Evolutionary conservation across 92 coral and sea anemone species (phyloP), one percentile per base, ranked within the genome.

Genomic region (Epizoanthus ramosus): DNA sequence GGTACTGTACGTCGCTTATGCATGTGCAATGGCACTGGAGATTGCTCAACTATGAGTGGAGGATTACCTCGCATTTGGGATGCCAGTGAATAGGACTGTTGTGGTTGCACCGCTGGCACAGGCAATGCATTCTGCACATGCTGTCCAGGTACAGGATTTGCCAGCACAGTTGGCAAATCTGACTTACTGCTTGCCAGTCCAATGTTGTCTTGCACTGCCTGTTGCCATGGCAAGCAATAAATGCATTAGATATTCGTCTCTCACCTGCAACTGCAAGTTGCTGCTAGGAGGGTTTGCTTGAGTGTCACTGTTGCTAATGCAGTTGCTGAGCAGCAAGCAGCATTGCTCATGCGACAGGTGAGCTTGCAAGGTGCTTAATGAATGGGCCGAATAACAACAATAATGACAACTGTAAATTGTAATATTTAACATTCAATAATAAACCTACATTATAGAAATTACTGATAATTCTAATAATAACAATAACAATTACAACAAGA

Each of bases 151-250:
- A 47, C 31, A 71, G 57, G 75, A 43, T 54, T 70, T 70, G 75
- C 21, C 3, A 17, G 57, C 31, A 71, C 56, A 39, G 57, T 71
- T 39, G 75, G 74, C 10, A 9, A 41, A 8, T 41, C 35, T 71
- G 75, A 56, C 28, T 71, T 37, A 37, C 75, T 21, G 75, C 28
- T 41, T 37, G 9, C 14, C 54, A 71, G 35, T 71, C 75, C 75
- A 71, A 18, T 41, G 75, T 37, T 17, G 35, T 71, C 75, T 71
- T 45, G 75, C 57, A 71, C 58, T 71, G 75, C 75, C 75, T 71
- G 75, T 71, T 71, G 75, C 75, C 75, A 39, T 71, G 54, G 75
- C 75, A 41, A 71, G 54, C 75, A 71, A 71, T 19, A 71, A 71
- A 71, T 71, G 21, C 22, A 71, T 71, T 71, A 71, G 75, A 47